Percentiles rank a stretch among this genome's conserved stretches.
phyloP scores from a whole-genome alignment of 1,140 invertebrate species.

The Drosophila burlai region DNA sequence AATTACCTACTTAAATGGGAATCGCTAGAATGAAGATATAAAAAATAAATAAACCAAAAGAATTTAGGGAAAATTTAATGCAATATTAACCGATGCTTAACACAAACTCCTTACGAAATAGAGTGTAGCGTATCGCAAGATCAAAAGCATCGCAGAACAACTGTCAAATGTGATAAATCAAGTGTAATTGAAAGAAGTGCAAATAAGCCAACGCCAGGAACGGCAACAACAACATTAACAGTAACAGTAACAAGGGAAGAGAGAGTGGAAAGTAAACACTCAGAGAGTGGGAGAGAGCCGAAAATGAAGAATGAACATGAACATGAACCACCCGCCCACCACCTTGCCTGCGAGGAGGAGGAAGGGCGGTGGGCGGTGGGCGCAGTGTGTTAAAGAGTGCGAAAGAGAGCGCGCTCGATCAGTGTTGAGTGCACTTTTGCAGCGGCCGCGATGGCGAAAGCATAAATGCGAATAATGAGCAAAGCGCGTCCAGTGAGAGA shows the following conservation, averaged over 20 bases:
- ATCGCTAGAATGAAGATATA: no score
- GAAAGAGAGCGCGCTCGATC: conserved; percentile 12
- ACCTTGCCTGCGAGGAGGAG: background rate
- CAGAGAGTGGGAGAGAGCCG: conserved; percentile 4
- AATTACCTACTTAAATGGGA: no score
- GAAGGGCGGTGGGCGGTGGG: background rate
- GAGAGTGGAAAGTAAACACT: conserved; percentile 37
- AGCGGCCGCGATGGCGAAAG: conserved; percentile 50
- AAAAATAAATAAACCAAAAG: no score
- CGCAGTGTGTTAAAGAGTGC: conserved; percentile 2
- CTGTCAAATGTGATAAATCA: conserved; percentile 83
- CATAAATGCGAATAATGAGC: conserved; percentile 83
- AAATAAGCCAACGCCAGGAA: conserved; percentile 76
- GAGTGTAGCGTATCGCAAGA: conserved; percentile 51
- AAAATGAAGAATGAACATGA: conserved; percentile 29
- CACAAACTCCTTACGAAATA: background rate
- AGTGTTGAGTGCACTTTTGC: conserved; percentile 45
- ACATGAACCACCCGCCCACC: conserved; percentile 4
- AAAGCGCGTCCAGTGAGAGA: conserved; percentile 61
- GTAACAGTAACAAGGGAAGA: conserved; percentile 18
- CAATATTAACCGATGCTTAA: background rate
- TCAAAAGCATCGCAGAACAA: conserved; percentile 65
- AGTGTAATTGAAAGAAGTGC: conserved; percentile 83
- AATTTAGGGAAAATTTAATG: no score
- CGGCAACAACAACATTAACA: conserved; percentile 40